phyloP scores from a whole-genome alignment of 1,140 invertebrate species.

The Euura lappo region DNA sequence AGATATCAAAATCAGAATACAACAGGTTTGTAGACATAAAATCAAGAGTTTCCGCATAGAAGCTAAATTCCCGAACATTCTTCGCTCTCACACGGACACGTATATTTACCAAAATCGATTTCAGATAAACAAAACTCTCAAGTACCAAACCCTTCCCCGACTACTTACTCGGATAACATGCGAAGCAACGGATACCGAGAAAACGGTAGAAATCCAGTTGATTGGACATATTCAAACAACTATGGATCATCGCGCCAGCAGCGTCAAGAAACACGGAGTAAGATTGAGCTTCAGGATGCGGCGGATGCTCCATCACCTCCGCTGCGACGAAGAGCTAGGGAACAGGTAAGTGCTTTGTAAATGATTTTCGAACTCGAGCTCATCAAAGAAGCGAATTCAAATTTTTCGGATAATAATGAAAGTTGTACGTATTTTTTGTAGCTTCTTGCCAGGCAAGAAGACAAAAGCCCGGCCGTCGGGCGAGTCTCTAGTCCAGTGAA shows the following conservation, averaged over 20 bases:
- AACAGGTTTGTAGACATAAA: background rate
- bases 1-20: conserved; percentile 56
- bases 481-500: conserved; percentile 40
- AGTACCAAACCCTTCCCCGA: conserved; percentile 38
- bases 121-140: conserved; percentile 42
- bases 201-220: conserved; percentile 37
- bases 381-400: background rate
- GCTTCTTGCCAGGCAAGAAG: conserved; percentile 32
- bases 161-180: conserved; percentile 33
- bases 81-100: conserved; percentile 5
- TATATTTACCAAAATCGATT: conserved; percentile 11
- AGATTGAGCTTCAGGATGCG: background rate
- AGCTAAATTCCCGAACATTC: background rate
- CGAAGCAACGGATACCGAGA: conserved; percentile 39
- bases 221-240: conserved; percentile 39
- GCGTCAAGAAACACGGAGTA: conserved; percentile 29
- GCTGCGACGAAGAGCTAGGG: conserved; percentile 40
- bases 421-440: conserved; percentile 12
- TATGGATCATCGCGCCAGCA: conserved; percentile 39
- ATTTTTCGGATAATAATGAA: background rate
- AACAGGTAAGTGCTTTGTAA: conserved; percentile 28
- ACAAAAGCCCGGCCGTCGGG: conserved; percentile 28
- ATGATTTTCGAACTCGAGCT: conserved; percentile 19
- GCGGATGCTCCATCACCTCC: conserved; percentile 54
- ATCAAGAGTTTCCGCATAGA: background rate